Evolutionary conservation across 2,888 invertebrate species (phyloP).

Genomic region (Agrochola lota): DNA sequence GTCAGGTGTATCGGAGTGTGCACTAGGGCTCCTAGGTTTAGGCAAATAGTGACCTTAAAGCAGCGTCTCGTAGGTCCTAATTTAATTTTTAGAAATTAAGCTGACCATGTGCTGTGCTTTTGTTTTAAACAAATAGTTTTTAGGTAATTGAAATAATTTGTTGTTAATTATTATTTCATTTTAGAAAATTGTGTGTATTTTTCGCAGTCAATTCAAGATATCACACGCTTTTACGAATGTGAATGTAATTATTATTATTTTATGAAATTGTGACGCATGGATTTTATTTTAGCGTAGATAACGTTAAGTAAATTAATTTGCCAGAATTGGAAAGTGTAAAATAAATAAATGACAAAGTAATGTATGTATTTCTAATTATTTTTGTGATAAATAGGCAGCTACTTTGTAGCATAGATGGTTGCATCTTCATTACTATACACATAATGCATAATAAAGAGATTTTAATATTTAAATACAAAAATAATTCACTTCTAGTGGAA

Average conservation of each 20-base stretch:
- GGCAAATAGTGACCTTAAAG: conserved; percentile 83
- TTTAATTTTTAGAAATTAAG: conserved; percentile 88
- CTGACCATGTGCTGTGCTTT: conserved; percentile 91
- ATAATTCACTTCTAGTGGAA: conserved; percentile 89
- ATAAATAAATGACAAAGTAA: conserved; percentile 85
- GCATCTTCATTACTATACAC: conserved; percentile 85
- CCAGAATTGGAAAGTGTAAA: conserved; percentile 81
- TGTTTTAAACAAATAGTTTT: conserved; percentile 89
- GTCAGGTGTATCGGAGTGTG: conserved; percentile 75
- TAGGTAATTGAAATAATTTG: conserved; percentile 88
- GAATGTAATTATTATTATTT: conserved; percentile 77
- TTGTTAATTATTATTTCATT: conserved; percentile 82
- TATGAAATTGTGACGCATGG: conserved; percentile 76
- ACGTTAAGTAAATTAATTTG: conserved; percentile 80
- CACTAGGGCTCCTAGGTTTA: conserved; percentile 87
- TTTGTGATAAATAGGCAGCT: conserved; percentile 87
- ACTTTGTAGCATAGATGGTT: conserved; percentile 86
- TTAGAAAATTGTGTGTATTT: conserved; percentile 85
- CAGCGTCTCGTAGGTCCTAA: conserved; percentile 85
- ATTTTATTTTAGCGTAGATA: conserved; percentile 80
- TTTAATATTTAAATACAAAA: conserved; percentile 88
- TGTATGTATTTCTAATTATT: conserved; percentile 83
- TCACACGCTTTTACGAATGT: conserved; percentile 84
- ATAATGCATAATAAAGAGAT: conserved; percentile 88
- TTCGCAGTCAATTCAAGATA: conserved; percentile 86